Evolutionary conservation across 1,140 invertebrate species (phyloP).

Genomic region (Tribolium castaneum): DNA sequence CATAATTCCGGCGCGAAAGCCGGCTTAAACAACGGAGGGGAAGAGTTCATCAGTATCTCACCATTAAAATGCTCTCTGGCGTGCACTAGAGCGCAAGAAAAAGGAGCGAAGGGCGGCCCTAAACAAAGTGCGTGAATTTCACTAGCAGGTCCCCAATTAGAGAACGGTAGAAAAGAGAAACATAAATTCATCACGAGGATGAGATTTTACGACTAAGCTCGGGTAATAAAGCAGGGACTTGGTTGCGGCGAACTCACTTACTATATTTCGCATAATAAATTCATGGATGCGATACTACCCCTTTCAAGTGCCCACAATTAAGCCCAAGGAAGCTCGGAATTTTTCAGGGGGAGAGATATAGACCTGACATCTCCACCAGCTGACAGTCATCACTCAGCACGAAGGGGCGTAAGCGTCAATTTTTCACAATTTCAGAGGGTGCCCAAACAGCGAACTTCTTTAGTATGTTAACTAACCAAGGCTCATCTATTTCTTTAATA

Average conservation of each 20-base stretch:
- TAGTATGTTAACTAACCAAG: too few species aligned
- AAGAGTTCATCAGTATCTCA: constrained; percentile 42
- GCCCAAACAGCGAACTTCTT: too few species aligned
- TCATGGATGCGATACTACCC: constrained; percentile 28
- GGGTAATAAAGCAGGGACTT: constrained; percentile 42
- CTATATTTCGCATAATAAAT: constrained; percentile 51
- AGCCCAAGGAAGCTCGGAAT: constrained; percentile 27
- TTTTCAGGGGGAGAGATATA: background rate
- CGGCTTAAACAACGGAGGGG: constrained; percentile 13
- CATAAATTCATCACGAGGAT: constrained; percentile 50
- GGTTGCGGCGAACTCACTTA: constrained; percentile 42
- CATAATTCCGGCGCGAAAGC: constrained; percentile 38
- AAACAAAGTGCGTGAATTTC: constrained; percentile 50
- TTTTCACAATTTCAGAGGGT: too few species aligned
- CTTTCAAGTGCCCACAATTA: background rate
- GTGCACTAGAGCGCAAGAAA: constrained; percentile 48
- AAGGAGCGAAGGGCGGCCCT: constrained; percentile 18
- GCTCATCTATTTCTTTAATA: too few species aligned
- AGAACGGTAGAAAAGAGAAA: constrained; percentile 45
- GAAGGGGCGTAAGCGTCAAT: too few species aligned
- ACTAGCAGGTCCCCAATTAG: constrained; percentile 49
- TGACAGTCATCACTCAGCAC: constrained; percentile 4
- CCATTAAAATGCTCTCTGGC: constrained; percentile 41
- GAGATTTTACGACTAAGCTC: constrained; percentile 46
- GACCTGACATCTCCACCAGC: constrained; percentile 44